Base-by-base conservation (phyloP, 2,888 invertebrate species). In the Drosophila stalkeri region DNA sequence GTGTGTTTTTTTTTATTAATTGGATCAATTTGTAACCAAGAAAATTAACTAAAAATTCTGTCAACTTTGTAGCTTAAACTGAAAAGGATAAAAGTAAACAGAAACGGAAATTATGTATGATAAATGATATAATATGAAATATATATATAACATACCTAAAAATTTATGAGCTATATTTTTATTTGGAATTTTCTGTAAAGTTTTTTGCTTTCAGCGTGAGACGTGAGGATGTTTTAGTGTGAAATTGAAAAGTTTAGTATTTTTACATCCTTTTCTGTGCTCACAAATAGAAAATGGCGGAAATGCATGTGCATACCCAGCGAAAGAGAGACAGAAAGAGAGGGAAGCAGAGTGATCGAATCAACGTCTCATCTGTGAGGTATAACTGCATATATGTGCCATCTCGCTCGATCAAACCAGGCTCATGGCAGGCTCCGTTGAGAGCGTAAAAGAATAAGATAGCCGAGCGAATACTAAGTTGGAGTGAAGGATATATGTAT, bases 61-160 rank as follows among this genome's bases (percentile, higher is more conserved):
- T 73, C 78, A 82, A 82, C 65, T 84, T 78, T 86, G 89, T 84
- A 75, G 89, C 86, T 86, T 82, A 73, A 77, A 80, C 69, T 76
- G 52, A 64, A 73, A 74, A n/a, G n/a, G 44, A n/a, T 12, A 23
- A 46, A 59, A 23, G n/a, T 37, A 46, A 67, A 51, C 20, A 56
- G 47, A 80, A 85, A 81, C 57, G 72, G 81, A 86, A 85, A 81
- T 86, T 78, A 78, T 86, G 89, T 88, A 89, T 88, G 83, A 83
- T 83, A 87, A 78, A 74, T 69, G 57, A 76, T 74, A 74, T 74
- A 80, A 80, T 82, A 82, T 87, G 86, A 87, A 82, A 82, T 85
- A 82, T 87, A 82, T 82, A 82, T 70, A 86, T 86, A 87, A 82
- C 69, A 87, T 73, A 82, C 71, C 77, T 71, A 86, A 9, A 57